Percentiles rank a stretch among this genome's conserved stretches.
These are phyloP conservation scores for Cryptus armator DNA, from an alignment of 2,888 invertebrate genomes.

Conservation along the genomic window DNA sequence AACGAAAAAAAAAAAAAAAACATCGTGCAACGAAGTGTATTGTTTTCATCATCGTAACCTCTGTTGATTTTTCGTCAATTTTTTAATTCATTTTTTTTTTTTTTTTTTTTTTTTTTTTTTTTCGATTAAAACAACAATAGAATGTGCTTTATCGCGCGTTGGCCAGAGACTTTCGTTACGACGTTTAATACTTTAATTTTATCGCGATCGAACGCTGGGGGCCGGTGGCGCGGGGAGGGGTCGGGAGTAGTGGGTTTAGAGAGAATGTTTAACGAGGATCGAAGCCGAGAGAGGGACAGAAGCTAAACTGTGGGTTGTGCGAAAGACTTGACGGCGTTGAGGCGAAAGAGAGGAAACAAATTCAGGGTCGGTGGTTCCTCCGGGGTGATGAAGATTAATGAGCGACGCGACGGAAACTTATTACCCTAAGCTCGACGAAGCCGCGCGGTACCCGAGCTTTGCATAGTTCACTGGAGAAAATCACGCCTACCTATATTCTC, in stretches of 20 bases:
- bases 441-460: background rate
- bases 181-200: slow-evolving; percentile 29
- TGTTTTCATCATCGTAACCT: background rate
- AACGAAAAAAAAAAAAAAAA: too few relatives aligned
- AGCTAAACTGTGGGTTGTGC: background rate
- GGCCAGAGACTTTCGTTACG: slow-evolving; percentile 3
- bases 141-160: slow-evolving; percentile 24
- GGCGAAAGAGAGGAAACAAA: slow-evolving; percentile 19
- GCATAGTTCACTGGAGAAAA: slow-evolving; percentile 6
- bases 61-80: background rate
- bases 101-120: background rate
- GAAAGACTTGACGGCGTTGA: background rate
- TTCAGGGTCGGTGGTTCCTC: slow-evolving; percentile 35
- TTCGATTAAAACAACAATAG: background rate
- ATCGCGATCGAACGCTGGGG: slow-evolving; percentile 2
- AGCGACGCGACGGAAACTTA: slow-evolving; percentile 10
- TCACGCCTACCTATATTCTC: background rate
- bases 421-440: slow-evolving; percentile 11
- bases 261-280: background rate
- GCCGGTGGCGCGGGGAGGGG: background rate
- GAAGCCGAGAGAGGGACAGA: slow-evolving; percentile 14
- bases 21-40: background rate
- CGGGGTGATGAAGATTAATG: slow-evolving; percentile 46
- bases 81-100: background rate
- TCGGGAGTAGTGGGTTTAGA: background rate